Conservation (phyloP, 2,888 invertebrate genomes). For the Drosophila borealis region DNA sequence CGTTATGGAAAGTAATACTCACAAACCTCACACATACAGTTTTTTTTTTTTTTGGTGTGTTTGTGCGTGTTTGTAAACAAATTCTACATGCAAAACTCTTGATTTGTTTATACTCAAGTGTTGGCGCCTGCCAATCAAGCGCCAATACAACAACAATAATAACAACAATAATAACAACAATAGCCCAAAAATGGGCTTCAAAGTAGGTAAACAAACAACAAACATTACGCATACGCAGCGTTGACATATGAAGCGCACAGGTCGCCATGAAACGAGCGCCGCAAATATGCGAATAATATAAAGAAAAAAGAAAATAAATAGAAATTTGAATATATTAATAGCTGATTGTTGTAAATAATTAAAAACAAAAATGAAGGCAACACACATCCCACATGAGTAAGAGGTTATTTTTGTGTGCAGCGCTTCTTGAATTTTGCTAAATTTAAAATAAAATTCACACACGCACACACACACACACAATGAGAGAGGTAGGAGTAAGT, state of each 20-base stretch:
- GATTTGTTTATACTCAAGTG: slow-evolving; percentile 69
- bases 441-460: slow-evolving; percentile 72
- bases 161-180: slow-evolving; percentile 23
- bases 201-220: slow-evolving; percentile 32
- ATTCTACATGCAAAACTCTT: slow-evolving; percentile 30
- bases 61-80: slow-evolving; percentile 52
- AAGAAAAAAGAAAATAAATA: slow-evolving; percentile 14
- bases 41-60: slow-evolving; percentile 2
- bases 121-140: slow-evolving; percentile 59
- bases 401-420: slow-evolving; percentile 72
- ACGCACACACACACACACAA: slow-evolving; percentile 17
- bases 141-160: slow-evolving; percentile 27
- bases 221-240: slow-evolving; percentile 60
- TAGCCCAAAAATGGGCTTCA: slow-evolving; percentile 23
- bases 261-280: slow-evolving; percentile 31
- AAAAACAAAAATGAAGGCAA: slow-evolving; percentile 58
- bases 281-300: slow-evolving; percentile 41
- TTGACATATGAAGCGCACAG: slow-evolving; percentile 56
- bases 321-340: slow-evolving; percentile 57
- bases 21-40: not conserved
- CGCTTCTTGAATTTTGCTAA: slow-evolving; percentile 68
- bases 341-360: slow-evolving; percentile 73
- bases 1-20: slow-evolving; percentile 61
- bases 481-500: slow-evolving; percentile 27
- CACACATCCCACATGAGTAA: slow-evolving; percentile 70